A percentile compares a stretch with the other conserved stretches of the same genome.
These are phyloP conservation scores for Charaxes varanes DNA, from an alignment of 1,140 invertebrate species.

Conservation along the genomic window DNA sequence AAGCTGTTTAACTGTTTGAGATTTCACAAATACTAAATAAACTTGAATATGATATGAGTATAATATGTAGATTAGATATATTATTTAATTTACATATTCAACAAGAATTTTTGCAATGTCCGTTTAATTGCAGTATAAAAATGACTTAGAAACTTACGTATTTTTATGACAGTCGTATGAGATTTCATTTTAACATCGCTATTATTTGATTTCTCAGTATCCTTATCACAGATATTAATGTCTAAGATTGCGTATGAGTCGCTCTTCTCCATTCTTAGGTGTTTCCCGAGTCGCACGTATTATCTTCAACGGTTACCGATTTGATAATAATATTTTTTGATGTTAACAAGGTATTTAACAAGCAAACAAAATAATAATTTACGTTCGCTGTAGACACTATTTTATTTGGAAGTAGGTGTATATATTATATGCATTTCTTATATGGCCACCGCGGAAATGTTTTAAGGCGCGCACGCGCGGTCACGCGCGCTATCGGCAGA, in stretches of 20 bases:
- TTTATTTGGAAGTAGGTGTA: no score
- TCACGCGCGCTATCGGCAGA: slow-evolving; percentile 26
- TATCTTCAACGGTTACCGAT: neutral
- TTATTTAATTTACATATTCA: no score
- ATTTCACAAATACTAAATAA: no score
- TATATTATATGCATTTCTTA: no score
- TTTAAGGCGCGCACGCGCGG: slow-evolving; percentile 12
- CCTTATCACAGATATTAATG: slow-evolving; percentile 53
- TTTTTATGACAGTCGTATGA: slow-evolving; percentile 50
- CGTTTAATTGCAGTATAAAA: no score
- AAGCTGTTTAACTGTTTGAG: no score
- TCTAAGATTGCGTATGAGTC: slow-evolving; percentile 54
- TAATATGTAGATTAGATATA: no score
- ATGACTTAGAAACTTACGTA: slow-evolving; percentile 54
- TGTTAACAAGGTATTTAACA: no score
- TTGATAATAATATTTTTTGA: neutral
- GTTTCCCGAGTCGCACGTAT: neutral
- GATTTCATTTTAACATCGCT: slow-evolving; percentile 32
- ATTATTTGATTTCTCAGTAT: slow-evolving; percentile 30
- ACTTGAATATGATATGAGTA: no score
- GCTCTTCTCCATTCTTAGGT: slow-evolving; percentile 44
- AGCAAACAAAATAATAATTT: no score
- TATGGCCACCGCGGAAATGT: slow-evolving; percentile 11
- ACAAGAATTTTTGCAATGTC: no score
- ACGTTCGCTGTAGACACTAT: no score